A percentile compares a stretch with the other conserved stretches of the same genome.
phyloP scores from a whole-genome alignment of 2,888 invertebrate genomes.

The Ephialtes manifestator region DNA sequence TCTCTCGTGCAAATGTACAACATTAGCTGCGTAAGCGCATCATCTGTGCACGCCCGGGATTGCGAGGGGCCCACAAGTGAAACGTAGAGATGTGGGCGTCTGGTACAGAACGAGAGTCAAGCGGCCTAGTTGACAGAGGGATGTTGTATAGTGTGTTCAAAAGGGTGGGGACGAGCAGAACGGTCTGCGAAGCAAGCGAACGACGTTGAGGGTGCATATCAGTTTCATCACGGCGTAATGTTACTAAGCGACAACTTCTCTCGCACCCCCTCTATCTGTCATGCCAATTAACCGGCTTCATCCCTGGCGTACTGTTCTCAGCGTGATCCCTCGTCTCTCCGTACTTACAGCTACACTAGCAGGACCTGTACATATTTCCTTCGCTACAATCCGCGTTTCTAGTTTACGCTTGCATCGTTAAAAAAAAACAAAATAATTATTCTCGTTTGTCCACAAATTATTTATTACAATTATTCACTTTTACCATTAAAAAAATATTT shows the following conservation, averaged over 20 bases:
- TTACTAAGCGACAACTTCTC: conserved; percentile 83
- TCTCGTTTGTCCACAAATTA: background rate
- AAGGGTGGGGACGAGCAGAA: conserved; percentile 56
- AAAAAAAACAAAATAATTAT: background rate
- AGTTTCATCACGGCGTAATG: conserved; percentile 82
- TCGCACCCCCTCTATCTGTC: conserved; percentile 83
- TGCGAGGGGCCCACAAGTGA: conserved; percentile 51
- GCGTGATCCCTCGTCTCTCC: conserved; percentile 48
- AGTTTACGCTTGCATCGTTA: background rate
- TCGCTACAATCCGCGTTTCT: background rate
- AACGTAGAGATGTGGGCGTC: conserved; percentile 46
- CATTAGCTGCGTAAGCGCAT: conserved; percentile 67
- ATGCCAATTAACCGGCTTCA: conserved; percentile 81
- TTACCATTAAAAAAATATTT: too few species aligned
- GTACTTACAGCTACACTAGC: conserved; percentile 17
- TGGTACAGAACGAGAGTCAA: conserved; percentile 53
- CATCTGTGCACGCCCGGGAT: conserved; percentile 66
- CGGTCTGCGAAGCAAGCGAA: conserved; percentile 54
- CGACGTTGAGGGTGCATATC: conserved; percentile 75
- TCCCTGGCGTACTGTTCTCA: conserved; percentile 46
- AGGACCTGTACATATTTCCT: conserved; percentile 15
- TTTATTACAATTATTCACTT: background rate
- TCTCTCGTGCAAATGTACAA: conserved; percentile 58
- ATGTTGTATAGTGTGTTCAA: conserved; percentile 33
- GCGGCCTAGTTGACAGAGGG: conserved; percentile 57